Percentiles rank a stretch among this genome's conserved stretches.
Conservation (phyloP, 2,113 vertebrate species). For the Albula goreensis region DNA sequence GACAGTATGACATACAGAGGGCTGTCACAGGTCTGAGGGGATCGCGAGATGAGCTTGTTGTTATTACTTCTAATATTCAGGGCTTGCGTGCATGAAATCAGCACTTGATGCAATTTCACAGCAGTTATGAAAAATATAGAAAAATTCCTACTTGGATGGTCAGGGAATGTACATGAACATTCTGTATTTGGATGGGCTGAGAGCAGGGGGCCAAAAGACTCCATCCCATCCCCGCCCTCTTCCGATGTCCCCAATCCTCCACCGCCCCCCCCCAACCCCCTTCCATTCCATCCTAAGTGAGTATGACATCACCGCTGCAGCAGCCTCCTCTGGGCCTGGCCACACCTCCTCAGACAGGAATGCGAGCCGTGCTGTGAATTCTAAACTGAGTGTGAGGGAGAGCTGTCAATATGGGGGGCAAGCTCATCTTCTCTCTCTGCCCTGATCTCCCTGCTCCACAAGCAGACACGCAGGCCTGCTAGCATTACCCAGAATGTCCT, state of each 20-base stretch:
- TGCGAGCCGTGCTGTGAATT: slow-evolving; percentile 33
- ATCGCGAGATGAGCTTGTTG: neutral
- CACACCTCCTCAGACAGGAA: slow-evolving; percentile 12
- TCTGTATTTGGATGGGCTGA: neutral
- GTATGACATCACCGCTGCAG: slow-evolving; percentile 75
- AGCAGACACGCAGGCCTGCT: neutral
- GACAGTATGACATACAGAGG: neutral
- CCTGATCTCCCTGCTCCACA: neutral
- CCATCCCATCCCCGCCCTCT: neutral
- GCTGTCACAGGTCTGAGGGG: neutral
- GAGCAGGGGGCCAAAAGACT: neutral
- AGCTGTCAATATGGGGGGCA: neutral
- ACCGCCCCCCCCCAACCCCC: slow-evolving; percentile 2
- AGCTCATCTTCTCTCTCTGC: neutral
- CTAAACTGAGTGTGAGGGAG: slow-evolving; percentile 8
- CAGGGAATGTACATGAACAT: neutral
- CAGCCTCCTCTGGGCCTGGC: slow-evolving; percentile 52
- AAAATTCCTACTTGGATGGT: neutral
- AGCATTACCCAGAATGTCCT: neutral
- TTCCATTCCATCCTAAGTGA: slow-evolving; percentile 37
- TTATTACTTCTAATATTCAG: neutral
- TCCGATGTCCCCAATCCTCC: slow-evolving; percentile 30
- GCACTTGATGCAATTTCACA: neutral
- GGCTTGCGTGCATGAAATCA: too few species aligned
- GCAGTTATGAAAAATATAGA: neutral